These are phyloP conservation scores for Aplochiton taeniatus DNA, from an alignment of 2,797 vertebrate genomes.

Conservation along the genomic window DNA sequence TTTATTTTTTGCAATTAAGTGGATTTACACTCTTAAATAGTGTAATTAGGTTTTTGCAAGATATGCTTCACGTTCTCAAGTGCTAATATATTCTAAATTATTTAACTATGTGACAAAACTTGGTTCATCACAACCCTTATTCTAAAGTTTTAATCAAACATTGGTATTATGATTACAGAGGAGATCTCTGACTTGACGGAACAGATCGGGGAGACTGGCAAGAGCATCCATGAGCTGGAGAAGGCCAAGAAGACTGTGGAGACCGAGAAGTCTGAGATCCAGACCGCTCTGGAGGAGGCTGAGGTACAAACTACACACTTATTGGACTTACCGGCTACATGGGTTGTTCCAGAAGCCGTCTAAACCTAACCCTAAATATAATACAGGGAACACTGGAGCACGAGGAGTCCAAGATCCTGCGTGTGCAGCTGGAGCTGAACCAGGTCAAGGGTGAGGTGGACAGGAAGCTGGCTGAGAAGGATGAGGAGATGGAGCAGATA, in stretches of 20 bases:
- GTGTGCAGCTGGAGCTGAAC: slow-evolving; percentile 58
- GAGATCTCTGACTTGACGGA: slow-evolving; percentile 89
- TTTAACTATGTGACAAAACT: too few species aligned
- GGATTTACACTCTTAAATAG: too few species aligned
- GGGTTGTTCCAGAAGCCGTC: too few species aligned
- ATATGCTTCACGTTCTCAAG: too few species aligned
- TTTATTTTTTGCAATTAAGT: too few species aligned
- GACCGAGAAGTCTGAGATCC: slow-evolving; percentile 82
- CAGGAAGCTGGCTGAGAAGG: slow-evolving; percentile 73
- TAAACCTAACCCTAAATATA: too few species aligned
- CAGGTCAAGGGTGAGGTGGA: slow-evolving; percentile 75
- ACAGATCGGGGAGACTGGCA: slow-evolving; percentile 84
- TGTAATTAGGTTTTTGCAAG: too few species aligned
- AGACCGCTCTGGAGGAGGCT: slow-evolving; percentile 85
- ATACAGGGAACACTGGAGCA: slow-evolving; percentile 75
- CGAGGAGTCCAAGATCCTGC: slow-evolving; percentile 64
- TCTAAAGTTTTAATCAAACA: too few species aligned
- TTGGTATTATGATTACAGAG: slow-evolving; percentile 62
- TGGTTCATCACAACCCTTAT: too few species aligned
- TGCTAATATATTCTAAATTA: too few species aligned
- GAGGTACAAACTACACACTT: too few species aligned
- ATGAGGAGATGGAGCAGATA: slow-evolving; percentile 77
- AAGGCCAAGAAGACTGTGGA: slow-evolving; percentile 85
- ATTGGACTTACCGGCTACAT: too few species aligned
- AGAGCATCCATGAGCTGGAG: slow-evolving; percentile 86